These are phyloP conservation scores for Meghimatium bilineatum DNA, from an alignment of 2,888 invertebrate species.

Conservation along the genomic window DNA sequence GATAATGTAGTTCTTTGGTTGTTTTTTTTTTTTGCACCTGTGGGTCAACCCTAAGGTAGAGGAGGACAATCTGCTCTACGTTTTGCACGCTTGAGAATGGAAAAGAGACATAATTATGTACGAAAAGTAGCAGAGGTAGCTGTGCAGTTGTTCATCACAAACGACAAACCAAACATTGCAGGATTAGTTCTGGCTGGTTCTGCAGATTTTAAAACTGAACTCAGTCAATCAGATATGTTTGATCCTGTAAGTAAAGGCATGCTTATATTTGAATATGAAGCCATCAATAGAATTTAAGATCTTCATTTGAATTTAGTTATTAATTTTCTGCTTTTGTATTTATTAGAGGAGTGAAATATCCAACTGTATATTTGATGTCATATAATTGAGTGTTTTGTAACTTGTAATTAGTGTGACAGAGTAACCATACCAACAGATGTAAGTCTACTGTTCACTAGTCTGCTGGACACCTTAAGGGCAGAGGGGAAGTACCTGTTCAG, in stretches of 20 bases:
- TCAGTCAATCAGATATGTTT: slow-evolving; percentile 99
- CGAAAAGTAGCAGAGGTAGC: slow-evolving; percentile 98
- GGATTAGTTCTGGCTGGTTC: slow-evolving; percentile 98
- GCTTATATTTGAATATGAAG: not conserved
- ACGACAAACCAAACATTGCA: slow-evolving; percentile 97
- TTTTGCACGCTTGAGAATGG: slow-evolving; percentile 99
- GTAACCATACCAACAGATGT: no score
- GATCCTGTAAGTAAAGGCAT: slow-evolving; percentile 86
- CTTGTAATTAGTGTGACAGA: no score
- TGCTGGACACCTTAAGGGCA: no score
- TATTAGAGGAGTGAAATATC: no score
- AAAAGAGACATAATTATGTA: slow-evolving; percentile 99
- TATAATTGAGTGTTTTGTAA: no score
- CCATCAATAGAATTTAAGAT: not conserved
- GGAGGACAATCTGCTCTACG: slow-evolving; percentile 99
- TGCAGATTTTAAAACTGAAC: slow-evolving; percentile 99
- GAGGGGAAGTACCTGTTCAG: no score
- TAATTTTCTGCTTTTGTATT: no score
- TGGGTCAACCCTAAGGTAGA: slow-evolving; percentile 81
- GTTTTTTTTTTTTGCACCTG: not conserved
- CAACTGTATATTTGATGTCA: no score
- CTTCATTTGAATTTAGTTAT: no score
- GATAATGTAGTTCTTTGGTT: not conserved
- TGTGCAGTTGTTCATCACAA: slow-evolving; percentile 96
- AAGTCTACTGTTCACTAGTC: no score